Percentiles rank a stretch among this genome's conserved stretches.
These are phyloP conservation scores for Numenius arquata DNA, from an alignment of 2,113 vertebrate species.

Conservation along the genomic window DNA sequence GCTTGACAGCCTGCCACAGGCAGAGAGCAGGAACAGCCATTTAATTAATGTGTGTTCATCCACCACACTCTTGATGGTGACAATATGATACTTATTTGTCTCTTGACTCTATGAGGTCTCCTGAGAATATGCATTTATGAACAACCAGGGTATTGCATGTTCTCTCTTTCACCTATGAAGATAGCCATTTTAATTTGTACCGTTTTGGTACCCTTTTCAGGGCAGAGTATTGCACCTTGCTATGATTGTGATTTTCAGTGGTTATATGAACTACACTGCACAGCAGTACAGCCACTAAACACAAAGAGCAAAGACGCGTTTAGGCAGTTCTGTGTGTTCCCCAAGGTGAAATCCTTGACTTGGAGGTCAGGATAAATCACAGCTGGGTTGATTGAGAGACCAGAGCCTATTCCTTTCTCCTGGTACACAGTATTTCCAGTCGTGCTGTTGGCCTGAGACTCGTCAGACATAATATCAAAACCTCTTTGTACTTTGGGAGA, in stretches of 20 bases:
- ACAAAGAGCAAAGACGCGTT: neutral
- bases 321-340: neutral
- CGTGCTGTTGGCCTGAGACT: neutral
- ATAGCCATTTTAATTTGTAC: fast-evolving
- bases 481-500: neutral
- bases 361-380: neutral
- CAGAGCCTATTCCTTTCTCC: neutral
- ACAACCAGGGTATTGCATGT: fast-evolving
- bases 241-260: fast-evolving
- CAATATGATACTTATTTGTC: no score
- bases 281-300: fast-evolving
- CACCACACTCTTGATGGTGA: neutral
- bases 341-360: neutral
- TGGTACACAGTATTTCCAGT: neutral
- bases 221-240: neutral
- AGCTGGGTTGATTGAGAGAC: neutral
- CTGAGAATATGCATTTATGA: neutral
- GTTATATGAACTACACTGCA: fast-evolving
- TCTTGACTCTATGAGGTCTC: neutral
- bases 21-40: neutral
- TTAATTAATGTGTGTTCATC: neutral
- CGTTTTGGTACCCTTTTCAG: neutral
- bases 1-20: neutral
- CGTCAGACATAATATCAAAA: neutral
- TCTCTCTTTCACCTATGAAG: fast-evolving